Evolutionary conservation across 1,140 invertebrate species (phyloP).

Genomic region (Solenopsis fugax): DNA sequence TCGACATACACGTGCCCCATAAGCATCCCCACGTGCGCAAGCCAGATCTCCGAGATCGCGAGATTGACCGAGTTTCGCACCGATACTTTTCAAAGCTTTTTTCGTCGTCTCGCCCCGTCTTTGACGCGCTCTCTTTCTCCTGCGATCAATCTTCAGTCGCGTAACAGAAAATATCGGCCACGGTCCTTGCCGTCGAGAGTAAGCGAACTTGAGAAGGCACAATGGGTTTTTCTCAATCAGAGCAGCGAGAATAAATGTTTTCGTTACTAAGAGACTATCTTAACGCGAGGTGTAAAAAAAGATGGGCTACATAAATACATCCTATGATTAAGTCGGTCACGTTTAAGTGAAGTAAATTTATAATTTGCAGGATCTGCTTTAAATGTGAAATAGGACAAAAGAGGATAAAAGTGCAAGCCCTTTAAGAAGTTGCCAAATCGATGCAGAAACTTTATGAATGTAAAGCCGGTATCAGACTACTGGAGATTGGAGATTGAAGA

Average conservation of each 20-base stretch:
- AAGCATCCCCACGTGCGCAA: not conserved
- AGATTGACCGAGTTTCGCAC: conserved; percentile 56
- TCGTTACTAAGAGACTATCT: not conserved
- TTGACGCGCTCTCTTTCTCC: conserved; percentile 52
- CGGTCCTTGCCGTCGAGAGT: conserved; percentile 17
- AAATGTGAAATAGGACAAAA: not conserved
- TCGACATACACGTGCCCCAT: not conserved
- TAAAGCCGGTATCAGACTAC: not conserved
- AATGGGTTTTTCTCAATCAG: not conserved
- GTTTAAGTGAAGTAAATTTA: not conserved
- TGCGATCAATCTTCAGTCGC: conserved; percentile 44
- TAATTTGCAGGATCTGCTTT: not conserved
- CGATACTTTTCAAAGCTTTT: conserved; percentile 54
- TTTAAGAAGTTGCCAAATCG: not conserved
- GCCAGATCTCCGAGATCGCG: conserved; percentile 13
- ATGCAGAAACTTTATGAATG: not conserved
- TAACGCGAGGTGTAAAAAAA: not conserved
- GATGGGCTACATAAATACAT: not conserved
- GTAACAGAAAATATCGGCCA: conserved; percentile 47
- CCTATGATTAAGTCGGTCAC: not conserved
- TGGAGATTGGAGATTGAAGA: too few relatives aligned
- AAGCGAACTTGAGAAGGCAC: conserved; percentile 7
- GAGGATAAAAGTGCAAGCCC: not conserved
- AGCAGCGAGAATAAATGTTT: not conserved
- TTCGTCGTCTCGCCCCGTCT: conserved; percentile 43